Evolutionary conservation across 2,888 invertebrate genomes (phyloP).

Genomic region (Microctonus hyperodae): DNA sequence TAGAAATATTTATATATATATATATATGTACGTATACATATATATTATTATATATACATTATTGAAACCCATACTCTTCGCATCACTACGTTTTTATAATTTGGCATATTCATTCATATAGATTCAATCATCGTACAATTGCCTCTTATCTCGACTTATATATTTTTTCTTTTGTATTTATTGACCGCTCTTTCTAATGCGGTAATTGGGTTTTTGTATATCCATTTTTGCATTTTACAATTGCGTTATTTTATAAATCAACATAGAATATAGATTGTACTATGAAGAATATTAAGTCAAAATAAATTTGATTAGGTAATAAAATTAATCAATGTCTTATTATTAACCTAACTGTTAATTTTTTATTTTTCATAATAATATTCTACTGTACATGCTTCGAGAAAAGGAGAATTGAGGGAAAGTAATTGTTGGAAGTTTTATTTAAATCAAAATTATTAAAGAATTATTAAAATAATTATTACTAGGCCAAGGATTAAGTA

Average conservation of each 20-base stretch:
- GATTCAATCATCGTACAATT: slow-evolving; percentile 43
- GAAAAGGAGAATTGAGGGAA: too few relatives aligned
- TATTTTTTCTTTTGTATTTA: slow-evolving; percentile 39
- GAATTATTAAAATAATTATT: background rate
- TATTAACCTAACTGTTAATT: background rate
- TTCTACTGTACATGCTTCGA: too few relatives aligned
- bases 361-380: background rate
- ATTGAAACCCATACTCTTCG: slow-evolving; percentile 38
- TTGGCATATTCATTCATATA: slow-evolving; percentile 42
- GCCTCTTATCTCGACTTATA: slow-evolving; percentile 39
- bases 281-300: slow-evolving; percentile 63
- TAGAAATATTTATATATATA: too few relatives aligned
- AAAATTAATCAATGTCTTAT: slow-evolving; percentile 41
- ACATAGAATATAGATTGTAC: slow-evolving; percentile 63
- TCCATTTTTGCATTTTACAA: slow-evolving; percentile 53
- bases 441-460: too few relatives aligned
- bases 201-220: slow-evolving; percentile 39
- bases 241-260: slow-evolving; percentile 62
- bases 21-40: slow-evolving; percentile 34
- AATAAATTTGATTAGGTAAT: slow-evolving; percentile 64
- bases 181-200: slow-evolving; percentile 35
- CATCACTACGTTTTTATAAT: slow-evolving; percentile 45
- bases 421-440: too few relatives aligned
- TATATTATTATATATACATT: slow-evolving; percentile 31
- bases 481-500: background rate